Base-by-base conservation (phyloP, 2,888 invertebrate genomes). In the Priocnemis perturbator region DNA sequence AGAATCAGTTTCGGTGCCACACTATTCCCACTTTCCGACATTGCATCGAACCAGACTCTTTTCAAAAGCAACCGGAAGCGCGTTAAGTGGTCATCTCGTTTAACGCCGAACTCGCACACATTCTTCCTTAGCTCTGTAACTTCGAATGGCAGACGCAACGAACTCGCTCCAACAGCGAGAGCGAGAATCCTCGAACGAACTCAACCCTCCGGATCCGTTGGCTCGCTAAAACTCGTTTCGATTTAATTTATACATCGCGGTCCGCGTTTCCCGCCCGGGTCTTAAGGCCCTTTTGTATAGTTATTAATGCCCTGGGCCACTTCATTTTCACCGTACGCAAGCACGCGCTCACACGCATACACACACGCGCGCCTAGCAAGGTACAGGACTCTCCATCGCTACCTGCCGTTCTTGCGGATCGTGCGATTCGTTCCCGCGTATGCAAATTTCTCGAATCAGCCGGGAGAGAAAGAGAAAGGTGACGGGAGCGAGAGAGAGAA, bases 251-350 rank as follows among this genome's bases (percentile, higher is more conserved):
- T 81, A 76, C 79, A 81, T 81, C 77, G 69, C 69, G 71, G 74
- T 73, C 76, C 78, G 66, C 73, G 73, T 74, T 78, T 81, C 75
- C 80, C 81, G 74, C 73, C 74, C 73, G 65, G 78, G 72, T 75
- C 75, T 81, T 80, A 71, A 81, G 71, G 81, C 77, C 82, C 84
- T 76, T 83, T 86, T 86, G 84, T 87, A 74, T 76, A 83, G 83
- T 84, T 87, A 87, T 87, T 87, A 87, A 87, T 85, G 84, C 85
- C 85, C 79, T 78, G 82, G 82, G 85, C 85, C 85, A 86, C 86
- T 87, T 87, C 87, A 87, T 87, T 87, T 86, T 85, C 84, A 79
- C 82, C 76, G 75, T 77, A 70, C 77, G 67, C 78, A 66, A 75
- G 71, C 71, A 55, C 30, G 60, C 55, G 65, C 65, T 57, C 61